Evolutionary conservation across 1,140 invertebrate species (phyloP), one percentile per base, ranked within the genome.

Genomic region (Thalassaphorura encarpata): DNA sequence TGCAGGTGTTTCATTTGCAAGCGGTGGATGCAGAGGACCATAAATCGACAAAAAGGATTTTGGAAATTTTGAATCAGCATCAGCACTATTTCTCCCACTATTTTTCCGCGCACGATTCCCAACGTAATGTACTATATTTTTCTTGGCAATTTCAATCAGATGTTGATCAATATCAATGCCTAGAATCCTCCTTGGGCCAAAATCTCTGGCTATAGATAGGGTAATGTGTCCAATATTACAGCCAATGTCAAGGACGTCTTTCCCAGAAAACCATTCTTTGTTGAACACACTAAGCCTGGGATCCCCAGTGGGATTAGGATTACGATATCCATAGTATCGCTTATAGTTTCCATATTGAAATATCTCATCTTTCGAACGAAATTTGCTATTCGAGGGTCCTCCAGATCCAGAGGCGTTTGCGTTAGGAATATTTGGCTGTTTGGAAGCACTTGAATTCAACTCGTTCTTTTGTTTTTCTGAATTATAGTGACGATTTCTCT

Each of bases 181-280:
- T 33, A 89, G 78, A 52, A 97, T 85, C 63, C 83, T 84, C 52
- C 80, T 80, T 2, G 94, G 90, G 29, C 79, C 75, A 68, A 89
- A 84, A 66, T 93, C 83, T 59, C 86, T 77, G 0, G 90, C 95
- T 46, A 98, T 76, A 1, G 70, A 67, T 8, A 83, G 66, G 2
- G 94, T 95, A 43, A 99, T 80, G 69, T 95, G 87, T 2, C 96
- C 96, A 62, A 92, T 85, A 76, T 99, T 99, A 71, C 96, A 99
- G 11, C 96, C 96, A 69, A 99, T 89, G 69, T 99, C 96, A 39
- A 99, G 75, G 23, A 98, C 83, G 72, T 93, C 85, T 72, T 93
- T 96, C 15, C 83, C 81, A 58, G 82, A 74, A 70, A 98, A 97
- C 68, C 96, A 78, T 63, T 94, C 83, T 41, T 78, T 74, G 59